Percentiles rank a stretch among this genome's conserved stretches.
These are phyloP conservation scores for Osmoderma eremita DNA, from an alignment of 2,888 invertebrate genomes.

Conservation along the genomic window DNA sequence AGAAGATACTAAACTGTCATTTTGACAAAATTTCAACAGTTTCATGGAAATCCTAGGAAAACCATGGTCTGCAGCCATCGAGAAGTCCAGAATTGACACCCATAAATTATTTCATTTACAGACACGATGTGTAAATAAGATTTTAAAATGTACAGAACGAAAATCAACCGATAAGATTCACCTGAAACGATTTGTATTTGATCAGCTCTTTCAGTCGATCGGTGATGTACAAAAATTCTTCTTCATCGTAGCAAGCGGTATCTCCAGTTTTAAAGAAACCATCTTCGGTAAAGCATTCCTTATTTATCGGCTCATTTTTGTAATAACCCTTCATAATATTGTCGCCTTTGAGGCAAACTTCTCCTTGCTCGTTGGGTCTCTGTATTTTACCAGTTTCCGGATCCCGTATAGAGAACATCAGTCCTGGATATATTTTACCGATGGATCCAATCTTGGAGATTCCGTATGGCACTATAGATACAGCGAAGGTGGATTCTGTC, in stretches of 20 bases:
- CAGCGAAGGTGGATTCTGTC: conserved; percentile 76
- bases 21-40: too few species aligned
- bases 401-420: conserved; percentile 72
- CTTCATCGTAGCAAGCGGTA: conserved; percentile 81
- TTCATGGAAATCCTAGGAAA: too few species aligned
- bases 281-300: conserved; percentile 72
- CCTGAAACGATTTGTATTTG: conserved; percentile 89
- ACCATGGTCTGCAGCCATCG: too few species aligned
- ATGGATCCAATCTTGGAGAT: conserved; percentile 69
- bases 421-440: conserved; percentile 71
- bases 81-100: too few species aligned
- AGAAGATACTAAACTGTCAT: too few species aligned
- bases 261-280: conserved; percentile 86
- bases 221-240: conserved; percentile 82
- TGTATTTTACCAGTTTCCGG: conserved; percentile 70
- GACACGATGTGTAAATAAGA: too few species aligned
- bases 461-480: conserved; percentile 59
- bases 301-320: conserved; percentile 73
- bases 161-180: conserved; percentile 54
- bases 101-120: too few species aligned
- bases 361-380: conserved; percentile 76
- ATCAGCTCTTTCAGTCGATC: conserved; percentile 90
- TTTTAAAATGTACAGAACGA: too few species aligned
- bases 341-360: conserved; percentile 84
- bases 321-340: conserved; percentile 72